Evolutionary conservation across 2,888 invertebrate species (phyloP).

Genomic region (Apamea anceps): DNA sequence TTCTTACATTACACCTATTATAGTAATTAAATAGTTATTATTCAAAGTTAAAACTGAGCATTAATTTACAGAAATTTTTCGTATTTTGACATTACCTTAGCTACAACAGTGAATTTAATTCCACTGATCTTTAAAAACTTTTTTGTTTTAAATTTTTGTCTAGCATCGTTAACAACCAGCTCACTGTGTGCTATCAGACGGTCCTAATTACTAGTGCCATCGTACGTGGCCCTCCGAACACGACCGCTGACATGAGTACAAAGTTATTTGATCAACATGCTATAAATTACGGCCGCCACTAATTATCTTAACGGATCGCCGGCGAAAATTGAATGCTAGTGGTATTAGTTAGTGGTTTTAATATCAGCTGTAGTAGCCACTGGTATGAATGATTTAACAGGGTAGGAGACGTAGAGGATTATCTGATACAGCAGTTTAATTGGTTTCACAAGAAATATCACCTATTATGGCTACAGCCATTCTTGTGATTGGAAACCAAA

Average conservation of each 20-base stretch:
- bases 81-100: background rate
- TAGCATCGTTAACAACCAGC: background rate
- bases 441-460: background rate
- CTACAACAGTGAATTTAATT: background rate
- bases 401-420: background rate
- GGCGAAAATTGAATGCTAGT: slow-evolving; percentile 46
- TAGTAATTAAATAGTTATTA: background rate
- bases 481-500: background rate
- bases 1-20: background rate
- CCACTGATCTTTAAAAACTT: background rate
- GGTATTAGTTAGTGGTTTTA: slow-evolving; percentile 13
- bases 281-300: slow-evolving; percentile 55
- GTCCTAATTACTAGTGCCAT: slow-evolving; percentile 55
- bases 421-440: background rate
- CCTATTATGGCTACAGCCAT: background rate
- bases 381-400: background rate
- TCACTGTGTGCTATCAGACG: slow-evolving; percentile 52
- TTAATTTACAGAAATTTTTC: background rate
- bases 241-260: slow-evolving; percentile 54
- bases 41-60: background rate
- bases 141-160: slow-evolving; percentile 9
- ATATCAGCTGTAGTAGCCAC: background rate
- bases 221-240: slow-evolving; percentile 42
- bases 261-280: slow-evolving; percentile 62
- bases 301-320: slow-evolving; percentile 54